Evolutionary conservation across 2,113 vertebrate species (phyloP).

Genomic region (Tyto alba): DNA sequence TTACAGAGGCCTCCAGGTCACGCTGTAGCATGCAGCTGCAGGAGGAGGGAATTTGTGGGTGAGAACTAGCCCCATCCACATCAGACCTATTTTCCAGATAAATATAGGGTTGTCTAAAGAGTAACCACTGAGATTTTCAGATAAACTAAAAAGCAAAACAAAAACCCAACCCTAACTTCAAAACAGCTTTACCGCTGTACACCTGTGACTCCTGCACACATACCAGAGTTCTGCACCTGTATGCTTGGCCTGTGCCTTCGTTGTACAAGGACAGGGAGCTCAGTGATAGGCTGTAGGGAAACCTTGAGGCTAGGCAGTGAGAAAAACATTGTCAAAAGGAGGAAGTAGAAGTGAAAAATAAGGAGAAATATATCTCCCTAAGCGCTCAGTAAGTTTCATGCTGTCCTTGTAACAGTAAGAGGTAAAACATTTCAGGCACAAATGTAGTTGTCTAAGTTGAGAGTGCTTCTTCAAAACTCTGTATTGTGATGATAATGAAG

Average conservation of each 20-base stretch:
- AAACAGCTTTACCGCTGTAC: background rate
- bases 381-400: background rate
- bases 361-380: background rate
- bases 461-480: background rate
- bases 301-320: background rate
- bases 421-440: background rate
- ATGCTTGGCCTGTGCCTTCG: background rate
- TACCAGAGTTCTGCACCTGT: background rate
- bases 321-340: background rate
- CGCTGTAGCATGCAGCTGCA: fast-evolving
- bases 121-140: background rate
- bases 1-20: background rate
- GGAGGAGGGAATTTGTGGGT: background rate
- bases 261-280: background rate
- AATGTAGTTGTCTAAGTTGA: background rate
- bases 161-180: background rate
- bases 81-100: background rate
- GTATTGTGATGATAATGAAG: background rate
- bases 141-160: background rate
- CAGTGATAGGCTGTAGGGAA: background rate
- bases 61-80: background rate
- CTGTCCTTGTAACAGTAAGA: background rate
- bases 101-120: background rate
- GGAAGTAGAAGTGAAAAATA: background rate
- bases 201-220: background rate